These are phyloP conservation scores for Poeciliopsis turrubarensis DNA, from an alignment of 2,113 vertebrate genomes.

Conservation along the genomic window DNA sequence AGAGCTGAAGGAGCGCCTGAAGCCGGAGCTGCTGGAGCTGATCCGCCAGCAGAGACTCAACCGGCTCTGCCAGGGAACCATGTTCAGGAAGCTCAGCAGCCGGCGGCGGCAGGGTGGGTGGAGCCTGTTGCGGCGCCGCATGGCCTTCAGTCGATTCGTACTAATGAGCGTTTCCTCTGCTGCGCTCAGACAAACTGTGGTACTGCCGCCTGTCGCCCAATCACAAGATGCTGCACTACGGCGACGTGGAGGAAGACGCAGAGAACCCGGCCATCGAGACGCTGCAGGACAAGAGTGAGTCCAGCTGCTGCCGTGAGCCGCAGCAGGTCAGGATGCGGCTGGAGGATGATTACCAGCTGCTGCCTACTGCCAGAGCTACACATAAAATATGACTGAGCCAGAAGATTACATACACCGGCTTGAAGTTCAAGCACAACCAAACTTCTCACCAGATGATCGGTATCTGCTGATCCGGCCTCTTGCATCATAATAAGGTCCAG, in stretches of 20 bases:
- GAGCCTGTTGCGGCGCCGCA: background rate
- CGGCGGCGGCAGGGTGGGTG: slow-evolving; percentile 89
- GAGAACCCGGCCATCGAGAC: slow-evolving; percentile 84
- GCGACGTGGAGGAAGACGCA: slow-evolving; percentile 87
- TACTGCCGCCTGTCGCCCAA: slow-evolving; percentile 96
- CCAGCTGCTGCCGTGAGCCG: no score
- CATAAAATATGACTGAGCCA: no score
- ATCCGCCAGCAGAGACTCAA: slow-evolving; percentile 94
- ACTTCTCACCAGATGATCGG: no score
- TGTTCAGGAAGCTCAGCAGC: slow-evolving; percentile 96
- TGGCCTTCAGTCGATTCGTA: no score
- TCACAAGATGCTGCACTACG: slow-evolving; percentile 96
- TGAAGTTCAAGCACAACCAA: no score
- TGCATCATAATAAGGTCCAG: no score
- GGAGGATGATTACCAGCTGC: no score
- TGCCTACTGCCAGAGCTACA: no score
- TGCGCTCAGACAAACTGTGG: slow-evolving; percentile 91
- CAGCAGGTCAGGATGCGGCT: no score
- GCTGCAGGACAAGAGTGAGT: slow-evolving; percentile 91
- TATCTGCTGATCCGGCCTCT: no score
- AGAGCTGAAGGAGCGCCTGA: slow-evolving; percentile 91
- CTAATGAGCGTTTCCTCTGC: background rate
- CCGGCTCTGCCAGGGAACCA: slow-evolving; percentile 91
- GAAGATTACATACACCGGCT: no score
- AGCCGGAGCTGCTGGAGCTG: slow-evolving; percentile 91